phyloP scores from a whole-genome alignment of 2,797 vertebrate genomes.

The Botia kubotai region DNA sequence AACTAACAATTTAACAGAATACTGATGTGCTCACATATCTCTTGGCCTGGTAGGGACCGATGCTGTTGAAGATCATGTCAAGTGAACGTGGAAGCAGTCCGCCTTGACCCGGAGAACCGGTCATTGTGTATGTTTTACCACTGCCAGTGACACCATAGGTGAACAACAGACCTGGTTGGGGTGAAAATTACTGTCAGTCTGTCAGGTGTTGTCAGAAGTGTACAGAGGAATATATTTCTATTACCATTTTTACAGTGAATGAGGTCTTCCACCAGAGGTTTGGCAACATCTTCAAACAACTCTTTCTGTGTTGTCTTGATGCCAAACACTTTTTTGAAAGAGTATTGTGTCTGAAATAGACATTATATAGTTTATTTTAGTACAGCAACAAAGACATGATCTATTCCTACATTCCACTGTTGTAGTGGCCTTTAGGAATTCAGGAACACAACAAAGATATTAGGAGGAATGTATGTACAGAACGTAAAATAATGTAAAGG shows the following conservation, averaged over 20 bases:
- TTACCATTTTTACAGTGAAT: slow-evolving; percentile 93
- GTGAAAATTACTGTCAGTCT: neutral
- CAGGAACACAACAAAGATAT: neutral
- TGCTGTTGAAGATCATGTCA: slow-evolving; percentile 96
- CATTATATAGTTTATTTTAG: slow-evolving; percentile 12
- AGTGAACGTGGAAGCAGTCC: slow-evolving; percentile 93
- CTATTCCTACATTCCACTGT: neutral
- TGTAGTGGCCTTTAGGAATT: neutral
- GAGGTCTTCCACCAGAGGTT: slow-evolving; percentile 90
- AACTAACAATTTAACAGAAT: neutral
- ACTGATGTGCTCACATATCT: slow-evolving; percentile 83
- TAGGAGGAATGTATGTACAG: too few species aligned
- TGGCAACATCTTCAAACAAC: slow-evolving; percentile 89
- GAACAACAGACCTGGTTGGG: slow-evolving; percentile 89
- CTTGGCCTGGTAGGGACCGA: slow-evolving; percentile 90
- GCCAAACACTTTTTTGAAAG: slow-evolving; percentile 95
- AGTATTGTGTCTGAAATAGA: slow-evolving; percentile 87
- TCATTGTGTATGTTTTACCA: slow-evolving; percentile 96
- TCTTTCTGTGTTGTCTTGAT: slow-evolving; percentile 83
- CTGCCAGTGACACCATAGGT: slow-evolving; percentile 97
- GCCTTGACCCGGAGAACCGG: slow-evolving; percentile 89
- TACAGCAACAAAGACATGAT: neutral
- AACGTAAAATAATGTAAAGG: too few species aligned
- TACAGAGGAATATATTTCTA: neutral
- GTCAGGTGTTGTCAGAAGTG: neutral